A percentile compares a stretch with the other conserved stretches of the same genome.
These are phyloP conservation scores for Lasioglossum zephyrum DNA, from an alignment of 2,888 invertebrate species.

Conservation along the genomic window DNA sequence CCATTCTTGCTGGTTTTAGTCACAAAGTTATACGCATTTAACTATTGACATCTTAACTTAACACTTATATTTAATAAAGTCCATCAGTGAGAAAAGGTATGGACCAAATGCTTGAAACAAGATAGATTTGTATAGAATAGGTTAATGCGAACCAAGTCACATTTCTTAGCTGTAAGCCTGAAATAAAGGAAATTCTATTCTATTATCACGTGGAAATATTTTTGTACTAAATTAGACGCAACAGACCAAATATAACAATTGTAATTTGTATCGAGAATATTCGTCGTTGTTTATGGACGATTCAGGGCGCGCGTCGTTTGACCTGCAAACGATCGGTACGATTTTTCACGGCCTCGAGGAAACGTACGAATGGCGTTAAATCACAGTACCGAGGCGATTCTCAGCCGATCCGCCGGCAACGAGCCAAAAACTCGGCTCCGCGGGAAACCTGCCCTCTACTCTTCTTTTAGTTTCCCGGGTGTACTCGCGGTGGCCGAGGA, in stretches of 20 bases:
- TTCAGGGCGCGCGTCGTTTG: slow-evolving; percentile 22
- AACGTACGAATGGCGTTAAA: slow-evolving; percentile 47
- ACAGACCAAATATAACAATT: background rate
- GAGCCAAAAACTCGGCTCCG: slow-evolving; percentile 49
- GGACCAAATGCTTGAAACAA: no score
- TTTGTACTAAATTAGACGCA: background rate
- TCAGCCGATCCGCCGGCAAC: slow-evolving; percentile 58
- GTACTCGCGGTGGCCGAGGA: slow-evolving; percentile 26
- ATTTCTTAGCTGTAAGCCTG: no score
- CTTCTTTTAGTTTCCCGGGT: slow-evolving; percentile 26
- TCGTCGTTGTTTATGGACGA: slow-evolving; percentile 32
- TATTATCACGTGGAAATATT: no score
- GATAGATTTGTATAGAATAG: no score
- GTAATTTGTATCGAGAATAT: background rate
- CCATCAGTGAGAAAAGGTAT: no score
- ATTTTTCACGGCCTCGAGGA: slow-evolving; percentile 41
- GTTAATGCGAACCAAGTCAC: no score
- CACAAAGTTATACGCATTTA: no score
- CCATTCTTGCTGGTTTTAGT: no score
- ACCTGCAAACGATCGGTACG: slow-evolving; percentile 48
- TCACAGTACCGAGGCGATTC: slow-evolving; percentile 53
- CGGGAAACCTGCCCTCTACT: slow-evolving; percentile 27
- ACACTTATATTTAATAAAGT: no score
- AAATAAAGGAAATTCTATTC: no score
- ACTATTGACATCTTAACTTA: no score